A percentile compares a stretch with the other conserved stretches of the same genome.
These are phyloP conservation scores for Otus scops DNA, from an alignment of 2,797 vertebrate species.

Conservation along the genomic window DNA sequence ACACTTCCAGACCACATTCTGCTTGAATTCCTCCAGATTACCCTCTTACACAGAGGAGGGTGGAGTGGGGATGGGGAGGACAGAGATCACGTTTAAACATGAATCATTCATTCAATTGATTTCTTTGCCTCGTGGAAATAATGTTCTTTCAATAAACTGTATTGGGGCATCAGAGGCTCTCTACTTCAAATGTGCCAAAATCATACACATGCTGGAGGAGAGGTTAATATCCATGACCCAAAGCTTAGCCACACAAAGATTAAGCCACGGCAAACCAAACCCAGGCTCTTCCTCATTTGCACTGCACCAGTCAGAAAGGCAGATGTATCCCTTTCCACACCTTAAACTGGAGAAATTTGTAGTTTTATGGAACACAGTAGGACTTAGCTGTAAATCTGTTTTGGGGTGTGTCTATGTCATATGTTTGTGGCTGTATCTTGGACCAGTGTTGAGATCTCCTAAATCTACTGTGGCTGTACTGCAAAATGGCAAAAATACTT, in stretches of 20 bases:
- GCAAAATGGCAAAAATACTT: not conserved
- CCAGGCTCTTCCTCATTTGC: not conserved
- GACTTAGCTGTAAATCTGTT: not conserved
- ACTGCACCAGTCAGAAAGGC: not conserved
- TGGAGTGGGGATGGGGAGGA: not conserved
- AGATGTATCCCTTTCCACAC: not conserved
- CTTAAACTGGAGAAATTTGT: not conserved
- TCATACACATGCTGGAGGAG: rapidly evolving
- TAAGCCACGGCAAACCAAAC: not conserved
- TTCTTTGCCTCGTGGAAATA: not conserved
- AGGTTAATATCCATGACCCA: not conserved
- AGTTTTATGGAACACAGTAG: not conserved
- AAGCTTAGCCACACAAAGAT: not conserved
- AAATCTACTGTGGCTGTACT: not conserved
- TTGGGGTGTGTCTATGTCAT: not conserved
- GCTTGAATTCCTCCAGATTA: not conserved
- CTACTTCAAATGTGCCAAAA: not conserved
- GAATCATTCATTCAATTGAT: not conserved
- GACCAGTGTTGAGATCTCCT: not conserved
- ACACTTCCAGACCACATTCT: not conserved
- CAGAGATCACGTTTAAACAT: rapidly evolving
- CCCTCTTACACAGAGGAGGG: not conserved
- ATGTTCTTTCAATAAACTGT: not conserved
- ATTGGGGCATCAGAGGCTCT: not conserved
- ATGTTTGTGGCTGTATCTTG: not conserved